These are phyloP conservation scores for Drosophila acutilabella DNA, from an alignment of 2,888 invertebrate species.

Conservation along the genomic window DNA sequence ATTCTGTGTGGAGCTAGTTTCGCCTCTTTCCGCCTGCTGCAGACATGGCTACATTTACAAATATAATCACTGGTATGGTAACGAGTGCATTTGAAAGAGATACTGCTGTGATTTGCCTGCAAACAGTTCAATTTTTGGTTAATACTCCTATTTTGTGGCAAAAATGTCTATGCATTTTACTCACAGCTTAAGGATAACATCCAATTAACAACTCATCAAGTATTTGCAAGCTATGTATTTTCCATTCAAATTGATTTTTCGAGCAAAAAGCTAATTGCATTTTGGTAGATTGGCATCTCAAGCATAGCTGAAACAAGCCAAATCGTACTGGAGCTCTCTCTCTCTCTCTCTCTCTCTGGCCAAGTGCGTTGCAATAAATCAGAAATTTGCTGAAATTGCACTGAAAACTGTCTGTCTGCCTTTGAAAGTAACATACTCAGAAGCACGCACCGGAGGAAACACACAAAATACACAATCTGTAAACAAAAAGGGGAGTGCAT, in stretches of 20 bases:
- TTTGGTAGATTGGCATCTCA: constrained; percentile 21
- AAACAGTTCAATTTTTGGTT: neutral
- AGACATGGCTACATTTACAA: no score
- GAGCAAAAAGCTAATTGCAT: constrained; percentile 44
- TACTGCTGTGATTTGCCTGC: neutral
- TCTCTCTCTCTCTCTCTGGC: neutral
- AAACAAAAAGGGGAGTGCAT: constrained; percentile 47
- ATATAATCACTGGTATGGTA: neutral
- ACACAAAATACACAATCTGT: constrained; percentile 39
- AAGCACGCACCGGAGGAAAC: constrained; percentile 10
- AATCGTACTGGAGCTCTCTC: constrained; percentile 4
- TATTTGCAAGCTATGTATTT: constrained; percentile 11
- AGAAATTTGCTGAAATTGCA: constrained; percentile 64
- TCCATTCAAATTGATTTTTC: constrained; percentile 12
- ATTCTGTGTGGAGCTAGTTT: no score
- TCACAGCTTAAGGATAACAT: constrained; percentile 3
- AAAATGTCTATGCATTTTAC: neutral
- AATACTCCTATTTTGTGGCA: neutral
- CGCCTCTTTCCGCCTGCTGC: no score
- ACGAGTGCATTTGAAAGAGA: neutral
- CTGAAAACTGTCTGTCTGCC: constrained; percentile 7
- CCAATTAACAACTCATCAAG: constrained; percentile 4
- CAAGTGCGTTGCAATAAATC: constrained; percentile 58
- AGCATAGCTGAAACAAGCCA: constrained; percentile 6
- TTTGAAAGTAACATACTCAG: constrained; percentile 25